Evolutionary conservation across 2,888 invertebrate genomes (phyloP), one percentile per base, ranked within the genome.

Genomic region (Abrostola tripartita): DNA sequence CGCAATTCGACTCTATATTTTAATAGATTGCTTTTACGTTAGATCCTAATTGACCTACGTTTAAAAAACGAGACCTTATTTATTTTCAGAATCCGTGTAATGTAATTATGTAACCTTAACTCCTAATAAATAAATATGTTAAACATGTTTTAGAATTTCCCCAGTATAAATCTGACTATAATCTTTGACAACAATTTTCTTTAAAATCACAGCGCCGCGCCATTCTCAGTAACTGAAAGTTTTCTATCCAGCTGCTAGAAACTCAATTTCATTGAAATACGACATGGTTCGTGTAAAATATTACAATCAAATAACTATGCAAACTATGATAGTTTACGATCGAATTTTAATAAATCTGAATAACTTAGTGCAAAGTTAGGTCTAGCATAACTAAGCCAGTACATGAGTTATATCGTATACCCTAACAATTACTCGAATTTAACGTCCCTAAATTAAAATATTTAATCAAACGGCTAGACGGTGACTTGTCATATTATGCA

Each of bases 401-500:
- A 57, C 71, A 56, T 71, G 53, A 75, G 74, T 76, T 68, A 70
- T 66, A 74, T 65, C 63, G 50, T 65, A 74, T 70, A 71, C 76
- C 59, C 68, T 66, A 63, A 74, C 72, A 68, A 74, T 74, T 70
- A 73, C 69, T 81, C 68, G 66, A 67, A 73, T 71, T 74, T 70
- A 81, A 81, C 78, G 69, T 65, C 49, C 71, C 52, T 12, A 74
- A 81, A 81, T 81, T 81, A 81, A 81, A 81, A 79, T 79, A 74
- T 76, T 77, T 74, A 81, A 79, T 79, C 68, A 78, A 81, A 76
- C 62, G 79, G 79, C 91, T 90, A 93, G 93, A 92, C 92, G 74
- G 84, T 71, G 86, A 82, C 83, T 88, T 89, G 86, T 76, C 76
- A 80, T 87, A 88, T 90, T 93, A 93, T 91, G 90, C 88, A 90